Evolutionary conservation across 2,113 vertebrate genomes (phyloP).

Genomic region (Sarotherodon lohbergeri): DNA sequence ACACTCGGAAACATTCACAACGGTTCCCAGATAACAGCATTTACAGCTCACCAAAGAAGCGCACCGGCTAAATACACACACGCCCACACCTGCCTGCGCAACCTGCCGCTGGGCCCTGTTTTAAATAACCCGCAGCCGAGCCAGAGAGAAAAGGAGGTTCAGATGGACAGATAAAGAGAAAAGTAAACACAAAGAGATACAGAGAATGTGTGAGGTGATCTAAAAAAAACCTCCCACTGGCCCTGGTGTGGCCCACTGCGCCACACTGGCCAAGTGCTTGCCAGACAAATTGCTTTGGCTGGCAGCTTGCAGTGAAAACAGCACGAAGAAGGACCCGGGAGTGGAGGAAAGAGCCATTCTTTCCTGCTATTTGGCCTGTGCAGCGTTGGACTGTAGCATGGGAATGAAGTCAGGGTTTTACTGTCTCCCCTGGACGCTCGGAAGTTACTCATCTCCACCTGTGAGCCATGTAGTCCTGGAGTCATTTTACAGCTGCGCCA

Average conservation of each 20-base stretch:
- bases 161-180: conserved; percentile 33
- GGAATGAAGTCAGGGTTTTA: conserved; percentile 9
- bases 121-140: conserved; percentile 13
- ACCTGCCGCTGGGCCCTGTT: conserved; percentile 25
- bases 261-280: conserved; percentile 43
- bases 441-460: conserved; percentile 1
- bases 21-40: conserved; percentile 52
- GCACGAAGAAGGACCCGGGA: conserved; percentile 27
- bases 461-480: neutral
- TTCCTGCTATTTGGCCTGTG: conserved; percentile 22
- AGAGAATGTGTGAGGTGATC: conserved; percentile 35
- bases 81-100: conserved; percentile 10
- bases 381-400: neutral
- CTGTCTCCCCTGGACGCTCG: neutral
- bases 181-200: conserved; percentile 24
- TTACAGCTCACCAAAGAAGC: conserved; percentile 18
- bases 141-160: neutral
- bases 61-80: conserved; percentile 50
- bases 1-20: conserved; percentile 31
- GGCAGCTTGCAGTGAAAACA: conserved; percentile 38
- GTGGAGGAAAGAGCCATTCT: conserved; percentile 17
- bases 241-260: conserved; percentile 12
- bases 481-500: conserved; percentile 15
- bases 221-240: conserved; percentile 27
- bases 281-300: conserved; percentile 64